Evolutionary conservation across 1,140 invertebrate species (phyloP).

Genomic region (Proctacanthus coquilletti): DNA sequence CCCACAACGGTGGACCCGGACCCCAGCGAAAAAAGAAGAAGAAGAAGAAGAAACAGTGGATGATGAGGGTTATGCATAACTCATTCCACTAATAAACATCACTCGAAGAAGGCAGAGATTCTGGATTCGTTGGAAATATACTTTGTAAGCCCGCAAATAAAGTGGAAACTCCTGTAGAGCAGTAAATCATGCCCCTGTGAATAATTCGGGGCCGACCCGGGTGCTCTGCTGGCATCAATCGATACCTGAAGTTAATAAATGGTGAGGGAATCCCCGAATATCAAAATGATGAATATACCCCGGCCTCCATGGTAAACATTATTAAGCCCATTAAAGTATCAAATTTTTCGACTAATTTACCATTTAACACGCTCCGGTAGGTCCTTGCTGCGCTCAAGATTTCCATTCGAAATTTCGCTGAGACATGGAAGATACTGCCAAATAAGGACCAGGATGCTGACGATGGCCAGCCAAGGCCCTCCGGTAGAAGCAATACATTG

Average conservation of each 20-base stretch:
- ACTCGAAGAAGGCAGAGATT: no score
- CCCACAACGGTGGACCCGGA: no score
- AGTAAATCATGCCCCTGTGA: not conserved
- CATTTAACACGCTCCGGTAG: not conserved
- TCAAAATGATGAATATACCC: not conserved
- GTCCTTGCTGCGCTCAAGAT: no score
- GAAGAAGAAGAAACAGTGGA: no score
- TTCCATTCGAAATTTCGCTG: no score
- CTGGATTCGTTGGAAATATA: not conserved
- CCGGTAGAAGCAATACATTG: no score
- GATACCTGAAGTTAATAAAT: conserved; percentile 1
- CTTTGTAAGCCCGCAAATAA: not conserved
- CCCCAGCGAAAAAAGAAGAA: no score
- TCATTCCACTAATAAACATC: no score
- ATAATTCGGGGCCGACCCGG: not conserved
- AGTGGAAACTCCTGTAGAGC: not conserved
- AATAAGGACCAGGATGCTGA: no score
- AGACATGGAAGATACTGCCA: no score
- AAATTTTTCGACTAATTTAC: conserved; percentile 1
- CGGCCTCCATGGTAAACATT: not conserved
- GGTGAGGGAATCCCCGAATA: not conserved
- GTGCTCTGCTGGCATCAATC: not conserved
- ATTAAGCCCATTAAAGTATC: conserved; percentile 1
- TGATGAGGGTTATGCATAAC: no score
- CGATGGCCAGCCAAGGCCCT: no score